A percentile compares a stretch with the other conserved stretches of the same genome.
Conservation (phyloP, 2,888 invertebrate genomes). For the Drosophila macrospina region DNA sequence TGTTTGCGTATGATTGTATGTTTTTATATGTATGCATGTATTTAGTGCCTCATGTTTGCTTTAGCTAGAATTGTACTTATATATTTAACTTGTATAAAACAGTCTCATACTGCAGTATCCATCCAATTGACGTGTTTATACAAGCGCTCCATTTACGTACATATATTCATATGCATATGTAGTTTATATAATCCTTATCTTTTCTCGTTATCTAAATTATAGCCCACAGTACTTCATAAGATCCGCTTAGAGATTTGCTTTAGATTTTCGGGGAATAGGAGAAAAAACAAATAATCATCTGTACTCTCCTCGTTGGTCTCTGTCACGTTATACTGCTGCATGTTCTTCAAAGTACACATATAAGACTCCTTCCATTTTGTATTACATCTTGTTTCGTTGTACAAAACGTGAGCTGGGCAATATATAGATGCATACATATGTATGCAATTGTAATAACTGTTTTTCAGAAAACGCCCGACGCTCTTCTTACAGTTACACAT, state of each 20-base stretch:
- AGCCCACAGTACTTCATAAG: constrained; percentile 1
- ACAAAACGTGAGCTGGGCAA: constrained; percentile 29
- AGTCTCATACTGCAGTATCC: constrained; percentile 47
- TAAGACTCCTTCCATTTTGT: constrained; percentile 11
- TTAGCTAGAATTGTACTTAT: constrained; percentile 24
- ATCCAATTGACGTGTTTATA: constrained; percentile 48
- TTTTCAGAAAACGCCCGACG: constrained; percentile 4
- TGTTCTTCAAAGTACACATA: neutral
- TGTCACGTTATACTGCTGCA: constrained; percentile 35
- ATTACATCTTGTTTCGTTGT: constrained; percentile 19
- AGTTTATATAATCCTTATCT: constrained; percentile 18
- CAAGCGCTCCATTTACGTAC: constrained; percentile 33
- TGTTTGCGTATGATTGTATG: constrained; percentile 29
- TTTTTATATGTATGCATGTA: neutral
- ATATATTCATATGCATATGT: no score
- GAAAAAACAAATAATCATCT: neutral
- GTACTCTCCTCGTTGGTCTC: neutral
- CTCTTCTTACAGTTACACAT: no score
- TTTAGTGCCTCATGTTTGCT: constrained; percentile 35
- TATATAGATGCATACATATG: neutral
- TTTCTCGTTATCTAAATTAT: constrained; percentile 35
- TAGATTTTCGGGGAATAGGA: neutral
- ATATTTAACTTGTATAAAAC: constrained; percentile 31
- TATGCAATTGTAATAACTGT: constrained; percentile 3
- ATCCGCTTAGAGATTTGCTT: constrained; percentile 13